Conservation (phyloP, 2,888 invertebrate genomes). For the Acrobasis suavella region DNA sequence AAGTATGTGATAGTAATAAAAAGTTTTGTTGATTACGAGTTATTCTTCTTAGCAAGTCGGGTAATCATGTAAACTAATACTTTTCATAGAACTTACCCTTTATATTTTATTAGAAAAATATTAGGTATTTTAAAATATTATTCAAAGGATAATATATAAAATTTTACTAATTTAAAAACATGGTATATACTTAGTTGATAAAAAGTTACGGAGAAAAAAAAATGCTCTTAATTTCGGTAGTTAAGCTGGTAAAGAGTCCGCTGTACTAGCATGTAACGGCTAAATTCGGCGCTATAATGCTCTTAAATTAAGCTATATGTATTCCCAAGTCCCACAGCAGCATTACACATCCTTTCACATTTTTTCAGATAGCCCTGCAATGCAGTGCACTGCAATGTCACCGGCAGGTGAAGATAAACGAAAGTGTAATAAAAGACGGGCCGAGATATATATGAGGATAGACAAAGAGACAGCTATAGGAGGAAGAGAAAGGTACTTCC, state of each 20-base stretch:
- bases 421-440: conserved; percentile 9
- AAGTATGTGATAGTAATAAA: too few species aligned
- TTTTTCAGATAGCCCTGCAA: conserved; percentile 7
- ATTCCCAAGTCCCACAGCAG: conserved; percentile 2
- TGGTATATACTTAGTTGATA: too few species aligned
- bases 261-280: neutral
- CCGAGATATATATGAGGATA: neutral
- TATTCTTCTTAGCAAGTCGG: too few species aligned
- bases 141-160: too few species aligned
- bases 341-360: conserved; percentile 1
- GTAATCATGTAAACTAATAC: too few species aligned
- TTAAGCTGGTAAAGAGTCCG: neutral
- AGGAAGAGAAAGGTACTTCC: neutral
- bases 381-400: conserved; percentile 14
- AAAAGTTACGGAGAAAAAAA: too few species aligned
- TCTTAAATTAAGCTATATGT: neutral
- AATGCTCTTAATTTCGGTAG: neutral
- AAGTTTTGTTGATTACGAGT: too few species aligned
- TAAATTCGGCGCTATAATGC: neutral
- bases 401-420: conserved; percentile 15
- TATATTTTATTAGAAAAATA: too few species aligned
- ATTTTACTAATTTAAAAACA: too few species aligned
- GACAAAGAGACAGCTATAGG: conserved; percentile 4
- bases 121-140: too few species aligned
- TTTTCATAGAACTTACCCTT: too few species aligned